phyloP scores from a whole-genome alignment of 2,888 invertebrate genomes.

The Glyphotaelius pellucidus region DNA sequence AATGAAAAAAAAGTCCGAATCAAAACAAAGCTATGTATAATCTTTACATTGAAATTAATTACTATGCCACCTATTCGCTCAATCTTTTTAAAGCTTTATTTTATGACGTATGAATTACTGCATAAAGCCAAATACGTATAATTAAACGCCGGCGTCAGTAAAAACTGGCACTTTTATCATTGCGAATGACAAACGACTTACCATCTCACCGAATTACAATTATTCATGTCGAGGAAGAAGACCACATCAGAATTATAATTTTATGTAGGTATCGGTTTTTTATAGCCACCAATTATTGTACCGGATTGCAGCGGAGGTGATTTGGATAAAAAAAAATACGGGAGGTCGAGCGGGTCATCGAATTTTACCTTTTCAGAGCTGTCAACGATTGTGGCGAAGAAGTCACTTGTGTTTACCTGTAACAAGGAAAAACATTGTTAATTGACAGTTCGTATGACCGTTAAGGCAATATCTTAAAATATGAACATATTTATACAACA shows the following conservation, averaged over 20 bases:
- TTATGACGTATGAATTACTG: neutral
- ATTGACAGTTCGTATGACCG: neutral
- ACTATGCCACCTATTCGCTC: neutral
- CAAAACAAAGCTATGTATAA: neutral
- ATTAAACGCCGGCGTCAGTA: neutral
- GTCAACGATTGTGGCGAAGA: neutral
- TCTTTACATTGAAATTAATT: neutral
- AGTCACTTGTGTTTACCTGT: neutral
- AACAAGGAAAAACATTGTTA: neutral
- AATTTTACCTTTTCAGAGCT: neutral
- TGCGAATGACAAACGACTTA: slow-evolving; percentile 5
- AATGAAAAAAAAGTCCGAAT: neutral
- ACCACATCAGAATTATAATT: neutral
- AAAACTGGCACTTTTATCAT: neutral
- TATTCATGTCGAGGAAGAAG: neutral
- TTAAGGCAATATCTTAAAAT: no score
- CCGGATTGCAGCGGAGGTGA: neutral
- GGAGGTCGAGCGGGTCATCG: neutral
- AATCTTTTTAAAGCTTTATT: neutral
- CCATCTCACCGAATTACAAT: neutral
- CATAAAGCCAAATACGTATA: neutral
- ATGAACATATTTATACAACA: neutral
- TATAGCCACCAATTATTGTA: neutral
- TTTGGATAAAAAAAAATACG: neutral
- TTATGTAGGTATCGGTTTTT: neutral